Evolutionary conservation across 35 echinoderm and acorn worm species (phyloP).

Genomic region (Ophiothrix spiculata): DNA sequence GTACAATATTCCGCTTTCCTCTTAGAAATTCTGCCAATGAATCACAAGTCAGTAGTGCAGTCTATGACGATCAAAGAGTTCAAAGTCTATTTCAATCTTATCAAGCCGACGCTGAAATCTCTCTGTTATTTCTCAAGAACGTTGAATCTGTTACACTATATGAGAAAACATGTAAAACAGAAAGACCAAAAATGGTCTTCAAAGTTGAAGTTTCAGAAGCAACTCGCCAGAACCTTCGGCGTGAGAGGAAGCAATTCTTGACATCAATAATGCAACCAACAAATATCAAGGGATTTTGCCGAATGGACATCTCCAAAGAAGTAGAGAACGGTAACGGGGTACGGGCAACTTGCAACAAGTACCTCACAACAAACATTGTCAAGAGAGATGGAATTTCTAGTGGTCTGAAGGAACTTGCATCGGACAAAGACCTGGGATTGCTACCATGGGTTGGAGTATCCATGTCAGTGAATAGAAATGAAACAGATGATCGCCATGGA

Average conservation of each 20-base stretch:
- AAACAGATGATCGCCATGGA: not conserved
- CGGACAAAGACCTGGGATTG: conserved; percentile 17
- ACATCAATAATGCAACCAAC: not conserved
- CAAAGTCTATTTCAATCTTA: not conserved
- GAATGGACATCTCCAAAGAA: not conserved
- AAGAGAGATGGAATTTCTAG: not conserved
- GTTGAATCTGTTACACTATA: conserved; percentile 14
- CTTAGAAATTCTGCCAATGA: not conserved
- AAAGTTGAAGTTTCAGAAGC: not conserved
- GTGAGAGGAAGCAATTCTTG: not conserved
- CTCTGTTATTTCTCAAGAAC: conserved; percentile 23
- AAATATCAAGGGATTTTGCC: not conserved
- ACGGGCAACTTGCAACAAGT: not conserved
- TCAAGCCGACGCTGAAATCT: conserved; percentile 16
- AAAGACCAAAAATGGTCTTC: not conserved
- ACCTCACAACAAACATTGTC: not conserved
- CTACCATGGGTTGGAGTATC: conserved; percentile 30
- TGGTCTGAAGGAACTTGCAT: not conserved
- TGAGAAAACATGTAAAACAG: not conserved
- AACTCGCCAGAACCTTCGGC: not conserved
- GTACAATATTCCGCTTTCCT: conserved; percentile 31
- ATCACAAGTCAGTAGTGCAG: not conserved
- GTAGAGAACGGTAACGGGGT: not conserved
- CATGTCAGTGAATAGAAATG: not conserved
- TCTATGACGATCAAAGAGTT: conserved; percentile 6